Evolutionary conservation across 2,797 vertebrate genomes (phyloP).

Genomic region (Hephaestus fuliginosus): DNA sequence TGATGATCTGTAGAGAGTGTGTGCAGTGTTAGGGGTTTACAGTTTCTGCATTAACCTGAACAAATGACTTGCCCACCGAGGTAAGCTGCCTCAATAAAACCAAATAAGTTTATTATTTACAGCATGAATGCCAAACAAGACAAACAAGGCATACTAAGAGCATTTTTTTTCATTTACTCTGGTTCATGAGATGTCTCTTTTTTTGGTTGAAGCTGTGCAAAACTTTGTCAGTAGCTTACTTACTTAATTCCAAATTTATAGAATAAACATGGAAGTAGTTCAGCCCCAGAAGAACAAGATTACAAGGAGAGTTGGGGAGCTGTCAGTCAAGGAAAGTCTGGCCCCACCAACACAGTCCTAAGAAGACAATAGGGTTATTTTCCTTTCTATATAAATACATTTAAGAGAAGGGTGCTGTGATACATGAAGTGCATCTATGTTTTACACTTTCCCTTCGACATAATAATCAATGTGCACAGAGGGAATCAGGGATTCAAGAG

Average conservation of each 20-base stretch:
- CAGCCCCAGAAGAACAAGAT: neutral
- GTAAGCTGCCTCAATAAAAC: conserved; percentile 1
- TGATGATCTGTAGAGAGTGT: conserved; percentile 2
- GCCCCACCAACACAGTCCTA: neutral
- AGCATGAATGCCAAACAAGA: neutral
- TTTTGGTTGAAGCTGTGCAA: neutral
- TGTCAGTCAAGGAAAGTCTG: neutral
- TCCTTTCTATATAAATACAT: no score
- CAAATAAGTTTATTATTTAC: conserved; percentile 6
- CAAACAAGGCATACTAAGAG: neutral
- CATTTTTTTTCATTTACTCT: conserved; percentile 6
- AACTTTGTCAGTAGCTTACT: neutral
- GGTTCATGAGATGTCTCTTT: no score
- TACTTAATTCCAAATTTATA: neutral
- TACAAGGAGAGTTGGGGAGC: neutral
- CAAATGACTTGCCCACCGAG: neutral
- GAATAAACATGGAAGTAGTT: neutral
- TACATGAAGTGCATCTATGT: neutral
- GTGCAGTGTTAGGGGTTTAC: neutral
- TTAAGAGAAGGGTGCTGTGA: neutral
- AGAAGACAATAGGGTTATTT: neutral
- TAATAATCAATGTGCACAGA: no score
- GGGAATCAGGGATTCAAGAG: no score
- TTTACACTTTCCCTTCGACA: no score
- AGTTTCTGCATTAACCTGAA: conserved; percentile 14